These are phyloP conservation scores for Crypturellus undulatus DNA, from an alignment of 2,113 vertebrate genomes.

Conservation along the genomic window DNA sequence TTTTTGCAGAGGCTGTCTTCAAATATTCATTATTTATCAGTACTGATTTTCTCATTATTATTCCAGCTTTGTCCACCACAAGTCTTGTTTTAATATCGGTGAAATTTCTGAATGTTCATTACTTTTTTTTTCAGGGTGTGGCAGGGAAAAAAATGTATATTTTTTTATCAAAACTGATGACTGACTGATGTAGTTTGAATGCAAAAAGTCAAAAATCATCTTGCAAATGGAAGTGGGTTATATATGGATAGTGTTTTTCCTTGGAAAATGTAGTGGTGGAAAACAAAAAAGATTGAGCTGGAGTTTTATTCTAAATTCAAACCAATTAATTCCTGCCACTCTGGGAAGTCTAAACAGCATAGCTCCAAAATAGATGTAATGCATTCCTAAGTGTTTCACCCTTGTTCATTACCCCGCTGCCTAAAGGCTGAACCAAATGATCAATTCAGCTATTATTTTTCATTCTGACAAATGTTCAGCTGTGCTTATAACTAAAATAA, in stretches of 20 bases:
- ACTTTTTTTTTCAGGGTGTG: background rate
- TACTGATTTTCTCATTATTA: background rate
- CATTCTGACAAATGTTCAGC: background rate
- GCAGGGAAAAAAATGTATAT: background rate
- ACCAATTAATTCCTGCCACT: background rate
- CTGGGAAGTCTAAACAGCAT: background rate
- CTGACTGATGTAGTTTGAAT: background rate
- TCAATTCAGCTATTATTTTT: background rate
- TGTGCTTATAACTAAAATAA: background rate
- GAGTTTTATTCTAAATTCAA: background rate
- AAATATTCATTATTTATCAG: background rate
- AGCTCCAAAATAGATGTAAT: background rate
- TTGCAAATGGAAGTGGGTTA: background rate
- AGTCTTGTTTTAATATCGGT: fast-evolving
- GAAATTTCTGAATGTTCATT: background rate
- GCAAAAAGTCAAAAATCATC: background rate
- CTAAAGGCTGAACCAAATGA: background rate
- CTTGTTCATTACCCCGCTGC: background rate
- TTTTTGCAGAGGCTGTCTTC: background rate
- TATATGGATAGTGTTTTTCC: background rate
- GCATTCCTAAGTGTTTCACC: background rate
- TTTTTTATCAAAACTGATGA: background rate
- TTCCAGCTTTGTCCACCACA: background rate
- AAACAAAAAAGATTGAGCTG: background rate
- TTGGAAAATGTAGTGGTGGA: background rate